These are phyloP conservation scores for Crenichthys baileyi DNA, from an alignment of 2,797 vertebrate genomes.

Conservation along the genomic window DNA sequence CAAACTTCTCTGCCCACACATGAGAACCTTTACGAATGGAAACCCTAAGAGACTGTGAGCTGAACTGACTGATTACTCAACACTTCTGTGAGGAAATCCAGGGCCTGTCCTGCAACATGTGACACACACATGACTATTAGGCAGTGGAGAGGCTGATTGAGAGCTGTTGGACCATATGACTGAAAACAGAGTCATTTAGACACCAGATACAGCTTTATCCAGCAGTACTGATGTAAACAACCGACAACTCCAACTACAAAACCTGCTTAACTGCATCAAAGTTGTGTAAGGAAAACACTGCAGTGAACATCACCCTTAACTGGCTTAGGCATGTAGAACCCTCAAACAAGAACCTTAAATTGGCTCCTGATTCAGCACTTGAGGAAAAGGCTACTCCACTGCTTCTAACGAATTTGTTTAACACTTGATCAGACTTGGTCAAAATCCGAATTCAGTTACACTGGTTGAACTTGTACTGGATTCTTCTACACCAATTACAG, in stretches of 20 bases:
- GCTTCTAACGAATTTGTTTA: neutral
- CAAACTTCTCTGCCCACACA: neutral
- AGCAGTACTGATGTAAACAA: neutral
- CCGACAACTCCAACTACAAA: too few species aligned
- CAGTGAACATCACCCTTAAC: neutral
- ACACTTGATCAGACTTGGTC: neutral
- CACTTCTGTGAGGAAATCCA: constrained; percentile 83
- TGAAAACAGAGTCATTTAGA: constrained; percentile 36
- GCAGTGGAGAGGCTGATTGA: constrained; percentile 69
- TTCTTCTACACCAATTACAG: too few species aligned
- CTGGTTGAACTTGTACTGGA: neutral
- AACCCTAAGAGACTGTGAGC: constrained; percentile 10
- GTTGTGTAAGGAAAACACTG: neutral
- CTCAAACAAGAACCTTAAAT: neutral
- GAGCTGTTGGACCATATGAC: constrained; percentile 27
- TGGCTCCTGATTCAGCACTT: neutral
- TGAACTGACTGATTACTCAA: constrained; percentile 50
- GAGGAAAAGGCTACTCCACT: neutral
- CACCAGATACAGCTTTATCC: neutral
- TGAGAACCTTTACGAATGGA: constrained; percentile 13
- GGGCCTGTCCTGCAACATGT: constrained; percentile 83
- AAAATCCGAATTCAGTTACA: neutral
- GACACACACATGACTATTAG: constrained; percentile 91
- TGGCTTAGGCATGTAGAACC: neutral
- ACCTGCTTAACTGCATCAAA: neutral